Conservation (phyloP, 2,888 invertebrate genomes). For the Tinea semifulvella region DNA sequence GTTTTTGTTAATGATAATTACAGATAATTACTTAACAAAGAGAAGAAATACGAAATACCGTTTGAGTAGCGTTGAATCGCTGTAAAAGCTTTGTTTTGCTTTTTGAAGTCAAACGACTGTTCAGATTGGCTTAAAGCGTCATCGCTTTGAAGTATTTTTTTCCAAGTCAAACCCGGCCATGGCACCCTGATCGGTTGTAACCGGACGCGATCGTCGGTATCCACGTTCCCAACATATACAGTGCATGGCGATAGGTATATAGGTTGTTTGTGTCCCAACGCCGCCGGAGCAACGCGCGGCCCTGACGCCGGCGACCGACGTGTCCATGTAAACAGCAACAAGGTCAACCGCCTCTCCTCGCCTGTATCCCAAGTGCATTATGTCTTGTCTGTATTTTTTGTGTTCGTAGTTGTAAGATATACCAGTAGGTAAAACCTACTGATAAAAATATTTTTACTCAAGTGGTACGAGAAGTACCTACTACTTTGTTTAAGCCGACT, state of each 20-base stretch:
- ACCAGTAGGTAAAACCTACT: background rate
- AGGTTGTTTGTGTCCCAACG: constrained; percentile 51
- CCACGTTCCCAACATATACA: constrained; percentile 41
- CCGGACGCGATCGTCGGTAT: constrained; percentile 44
- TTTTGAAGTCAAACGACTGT: too few relatives aligned
- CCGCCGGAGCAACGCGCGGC: constrained; percentile 48
- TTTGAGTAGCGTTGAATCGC: too few relatives aligned
- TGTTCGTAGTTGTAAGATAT: background rate
- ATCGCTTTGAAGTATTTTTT: too few relatives aligned
- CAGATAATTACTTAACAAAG: too few relatives aligned
- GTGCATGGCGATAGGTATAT: constrained; percentile 34
- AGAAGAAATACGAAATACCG: too few relatives aligned
- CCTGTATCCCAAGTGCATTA: constrained; percentile 13
- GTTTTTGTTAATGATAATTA: too few relatives aligned
- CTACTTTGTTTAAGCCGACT: too few relatives aligned
- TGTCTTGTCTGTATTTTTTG: constrained; percentile 5
- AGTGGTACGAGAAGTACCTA: too few relatives aligned
- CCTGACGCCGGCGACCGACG: constrained; percentile 50
- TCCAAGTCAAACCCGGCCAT: too few relatives aligned
- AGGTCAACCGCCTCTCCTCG: constrained; percentile 46
- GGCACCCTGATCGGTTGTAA: constrained; percentile 28
- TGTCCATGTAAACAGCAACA: constrained; percentile 51
- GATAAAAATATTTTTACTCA: too few relatives aligned
- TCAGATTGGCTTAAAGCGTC: too few relatives aligned
- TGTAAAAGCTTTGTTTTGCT: too few relatives aligned